Percentiles rank a stretch among this genome's conserved stretches.
Conservation (phyloP, 2,888 invertebrate species). For the Timema podura region DNA sequence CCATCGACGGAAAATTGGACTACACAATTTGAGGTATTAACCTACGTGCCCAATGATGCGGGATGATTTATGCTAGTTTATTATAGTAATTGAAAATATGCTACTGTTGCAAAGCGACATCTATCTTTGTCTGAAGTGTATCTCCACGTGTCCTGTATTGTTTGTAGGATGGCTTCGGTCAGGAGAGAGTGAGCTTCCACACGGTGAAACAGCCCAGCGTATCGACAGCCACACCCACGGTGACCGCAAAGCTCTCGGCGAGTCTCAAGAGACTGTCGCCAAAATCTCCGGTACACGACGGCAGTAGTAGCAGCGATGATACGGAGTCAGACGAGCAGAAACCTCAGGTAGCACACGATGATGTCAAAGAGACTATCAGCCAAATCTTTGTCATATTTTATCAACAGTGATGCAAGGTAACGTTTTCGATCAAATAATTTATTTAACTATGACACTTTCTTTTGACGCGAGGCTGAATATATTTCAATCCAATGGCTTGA, state of each 20-base stretch:
- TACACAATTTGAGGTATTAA: neutral
- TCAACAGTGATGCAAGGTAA: no score
- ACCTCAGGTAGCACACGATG: constrained; percentile 33
- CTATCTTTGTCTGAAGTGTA: neutral
- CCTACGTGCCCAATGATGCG: neutral
- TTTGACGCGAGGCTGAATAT: no score
- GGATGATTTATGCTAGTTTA: neutral
- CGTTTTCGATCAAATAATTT: no score
- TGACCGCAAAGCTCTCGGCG: constrained; percentile 51
- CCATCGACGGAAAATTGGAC: no score
- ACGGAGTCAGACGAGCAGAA: constrained; percentile 45
- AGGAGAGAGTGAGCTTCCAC: constrained; percentile 68
- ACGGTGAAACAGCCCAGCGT: constrained; percentile 58
- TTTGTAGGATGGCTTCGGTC: constrained; percentile 54
- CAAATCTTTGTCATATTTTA: no score
- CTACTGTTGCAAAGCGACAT: no score
- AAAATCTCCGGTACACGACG: constrained; percentile 47
- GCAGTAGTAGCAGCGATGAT: constrained; percentile 58
- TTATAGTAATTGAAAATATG: neutral
- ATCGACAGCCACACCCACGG: constrained; percentile 42
- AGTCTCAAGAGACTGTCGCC: constrained; percentile 53
- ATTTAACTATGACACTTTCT: no score
- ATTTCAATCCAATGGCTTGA: no score
- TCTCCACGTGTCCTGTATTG: constrained; percentile 16
- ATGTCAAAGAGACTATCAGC: no score